Evolutionary conservation across 2,797 vertebrate species (phyloP), one percentile per base, ranked within the genome.

Genomic region (Notolepis coatsorum): DNA sequence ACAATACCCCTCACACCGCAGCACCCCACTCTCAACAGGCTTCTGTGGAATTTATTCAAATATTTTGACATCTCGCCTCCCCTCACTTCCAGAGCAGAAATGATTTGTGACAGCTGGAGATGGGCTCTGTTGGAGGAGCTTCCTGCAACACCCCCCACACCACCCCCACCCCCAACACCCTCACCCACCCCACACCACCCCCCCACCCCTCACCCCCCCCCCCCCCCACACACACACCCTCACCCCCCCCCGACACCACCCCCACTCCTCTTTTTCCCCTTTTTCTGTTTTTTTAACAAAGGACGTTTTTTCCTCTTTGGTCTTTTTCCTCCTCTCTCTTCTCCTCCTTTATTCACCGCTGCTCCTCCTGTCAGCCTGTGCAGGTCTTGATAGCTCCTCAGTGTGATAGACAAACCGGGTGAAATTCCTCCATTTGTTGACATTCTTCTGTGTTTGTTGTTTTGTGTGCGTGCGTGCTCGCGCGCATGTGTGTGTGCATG

Each of bases 31-130:
- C 87, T 89, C 84, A 86, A 88, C 84, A 89, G 83, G 80, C 85
- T 89, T 94, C 94, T 93, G 93, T 94, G 92, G 95, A 97, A 96
- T 95, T 94, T 96, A 97, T 97, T 97, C 96, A 96, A 96, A 97
- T 97, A 97, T 97, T 98, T 97, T 97, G 96, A 97, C 96, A 97
- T 97, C 96, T 96, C 93, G 93, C 93, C 95, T 96, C 95, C 95
- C 96, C 95, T 97, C 96, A 96, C 96, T 96, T 96, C 94, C 94
- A 93, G 95, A 96, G 95, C 94, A 96, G 95, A 97, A 96, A 97
- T 97, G 95, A 96, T 97, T 96, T 96, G 94, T 97, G 96, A 97
- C 96, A 98, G 96, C 95, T 96, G 96, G 94, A 95, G 94, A 90
- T 89, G 86, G 84, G 85, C 72, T 90, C 81, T 72, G 84, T 89